These are phyloP conservation scores for Salmo trutta DNA, from an alignment of 2,797 vertebrate species.

Conservation along the genomic window DNA sequence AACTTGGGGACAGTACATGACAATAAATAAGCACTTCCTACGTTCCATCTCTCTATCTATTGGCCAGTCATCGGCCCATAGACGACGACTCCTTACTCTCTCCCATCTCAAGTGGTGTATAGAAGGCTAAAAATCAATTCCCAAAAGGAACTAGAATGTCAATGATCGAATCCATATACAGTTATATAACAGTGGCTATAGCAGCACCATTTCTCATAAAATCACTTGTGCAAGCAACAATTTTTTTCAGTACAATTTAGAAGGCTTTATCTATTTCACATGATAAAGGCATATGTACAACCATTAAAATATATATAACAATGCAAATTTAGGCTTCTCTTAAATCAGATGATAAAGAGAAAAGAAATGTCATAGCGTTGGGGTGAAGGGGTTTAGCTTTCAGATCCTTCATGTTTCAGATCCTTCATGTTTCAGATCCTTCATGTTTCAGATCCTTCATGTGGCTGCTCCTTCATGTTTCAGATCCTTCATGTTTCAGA, in stretches of 20 bases:
- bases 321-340: conserved; percentile 28
- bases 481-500: neutral
- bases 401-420: neutral
- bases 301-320: conserved; percentile 11
- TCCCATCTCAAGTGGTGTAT: neutral
- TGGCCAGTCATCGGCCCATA: neutral
- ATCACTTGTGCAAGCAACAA: conserved; percentile 73
- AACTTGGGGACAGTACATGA: neutral
- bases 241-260: conserved; percentile 49
- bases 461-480: too few relatives aligned
- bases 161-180: conserved; percentile 50
- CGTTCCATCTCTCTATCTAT: neutral
- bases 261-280: conserved; percentile 48
- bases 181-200: conserved; percentile 60
- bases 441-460: too few relatives aligned
- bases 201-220: conserved; percentile 58
- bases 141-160: conserved; percentile 15
- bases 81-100: neutral
- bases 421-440: neutral
- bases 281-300: conserved; percentile 57
- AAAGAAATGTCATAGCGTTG: conserved; percentile 16
- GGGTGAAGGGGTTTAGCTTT: neutral
- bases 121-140: neutral
- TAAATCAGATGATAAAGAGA: neutral
- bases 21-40: neutral